phyloP scores from a whole-genome alignment of 1,140 invertebrate species.

The Ceratina australensis region DNA sequence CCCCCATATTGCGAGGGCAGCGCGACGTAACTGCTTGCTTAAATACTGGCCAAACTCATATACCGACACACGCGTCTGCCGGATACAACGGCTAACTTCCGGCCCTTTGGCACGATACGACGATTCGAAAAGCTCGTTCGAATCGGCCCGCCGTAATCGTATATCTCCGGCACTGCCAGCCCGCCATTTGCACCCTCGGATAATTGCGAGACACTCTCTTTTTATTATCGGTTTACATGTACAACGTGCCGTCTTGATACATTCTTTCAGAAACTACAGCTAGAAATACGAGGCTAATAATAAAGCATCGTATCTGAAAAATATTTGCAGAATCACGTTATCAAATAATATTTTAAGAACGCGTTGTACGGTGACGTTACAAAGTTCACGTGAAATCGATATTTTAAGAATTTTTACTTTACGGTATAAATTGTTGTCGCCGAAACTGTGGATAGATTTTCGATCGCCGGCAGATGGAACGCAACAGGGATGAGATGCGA shows the following conservation, averaged over 20 bases:
- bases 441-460: neutral
- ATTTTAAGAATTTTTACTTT: neutral
- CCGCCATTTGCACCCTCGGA: slow-evolving; percentile 2
- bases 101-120: slow-evolving; percentile 48
- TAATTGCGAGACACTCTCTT: neutral
- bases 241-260: too few species aligned
- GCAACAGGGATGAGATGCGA: slow-evolving; percentile 27
- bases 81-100: slow-evolving; percentile 30
- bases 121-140: slow-evolving; percentile 43
- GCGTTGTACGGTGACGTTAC: too few species aligned
- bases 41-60: slow-evolving; percentile 57
- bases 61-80: slow-evolving; percentile 11
- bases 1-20: slow-evolving; percentile 50
- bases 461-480: neutral
- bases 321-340: too few species aligned
- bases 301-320: too few species aligned
- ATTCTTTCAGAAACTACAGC: too few species aligned
- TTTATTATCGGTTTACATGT: neutral
- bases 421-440: neutral
- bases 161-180: slow-evolving; percentile 30
- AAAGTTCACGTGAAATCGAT: too few species aligned
- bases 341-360: too few species aligned
- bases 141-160: slow-evolving; percentile 53
- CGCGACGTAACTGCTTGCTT: slow-evolving; percentile 67
- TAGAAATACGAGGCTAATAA: too few species aligned